These are phyloP conservation scores for Rhagium mordax DNA, from an alignment of 2,888 invertebrate genomes.

Conservation along the genomic window DNA sequence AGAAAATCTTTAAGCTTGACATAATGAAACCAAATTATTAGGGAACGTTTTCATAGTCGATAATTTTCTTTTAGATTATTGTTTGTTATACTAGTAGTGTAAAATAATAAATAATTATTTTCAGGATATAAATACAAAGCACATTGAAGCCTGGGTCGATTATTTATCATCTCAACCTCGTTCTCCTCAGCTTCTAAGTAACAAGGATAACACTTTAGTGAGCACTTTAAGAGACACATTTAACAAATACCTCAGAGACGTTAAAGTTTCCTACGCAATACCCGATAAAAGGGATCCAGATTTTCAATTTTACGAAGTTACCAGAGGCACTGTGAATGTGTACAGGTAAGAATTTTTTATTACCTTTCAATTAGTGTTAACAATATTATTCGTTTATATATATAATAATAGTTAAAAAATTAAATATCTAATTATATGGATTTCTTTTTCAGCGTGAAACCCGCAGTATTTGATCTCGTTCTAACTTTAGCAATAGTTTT, in stretches of 20 bases:
- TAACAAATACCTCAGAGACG: constrained; percentile 84
- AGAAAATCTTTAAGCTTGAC: no score
- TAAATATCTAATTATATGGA: no score
- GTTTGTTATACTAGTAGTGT: no score
- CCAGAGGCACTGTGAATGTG: constrained; percentile 85
- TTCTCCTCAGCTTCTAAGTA: constrained; percentile 81
- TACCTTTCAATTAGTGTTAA: no score
- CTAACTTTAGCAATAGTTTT: constrained; percentile 88
- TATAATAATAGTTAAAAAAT: no score
- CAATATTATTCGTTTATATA: no score
- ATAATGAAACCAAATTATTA: no score
- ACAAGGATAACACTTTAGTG: constrained; percentile 79
- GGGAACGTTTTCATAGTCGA: no score
- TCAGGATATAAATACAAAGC: constrained; percentile 83
- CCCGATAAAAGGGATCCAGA: constrained; percentile 94
- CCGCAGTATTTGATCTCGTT: constrained; percentile 97
- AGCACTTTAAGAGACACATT: constrained; percentile 81
- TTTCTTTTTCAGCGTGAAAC: constrained; percentile 87
- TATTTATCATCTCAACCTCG: constrained; percentile 82
- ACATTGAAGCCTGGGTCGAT: constrained; percentile 83
- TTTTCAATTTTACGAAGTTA: constrained; percentile 90
- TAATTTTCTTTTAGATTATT: no score
- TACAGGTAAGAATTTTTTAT: constrained; percentile 79
- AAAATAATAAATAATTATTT: no score
- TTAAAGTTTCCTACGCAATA: constrained; percentile 78